These are phyloP conservation scores for Scylla paramamosain DNA, from an alignment of 1,140 invertebrate genomes.

Conservation along the genomic window DNA sequence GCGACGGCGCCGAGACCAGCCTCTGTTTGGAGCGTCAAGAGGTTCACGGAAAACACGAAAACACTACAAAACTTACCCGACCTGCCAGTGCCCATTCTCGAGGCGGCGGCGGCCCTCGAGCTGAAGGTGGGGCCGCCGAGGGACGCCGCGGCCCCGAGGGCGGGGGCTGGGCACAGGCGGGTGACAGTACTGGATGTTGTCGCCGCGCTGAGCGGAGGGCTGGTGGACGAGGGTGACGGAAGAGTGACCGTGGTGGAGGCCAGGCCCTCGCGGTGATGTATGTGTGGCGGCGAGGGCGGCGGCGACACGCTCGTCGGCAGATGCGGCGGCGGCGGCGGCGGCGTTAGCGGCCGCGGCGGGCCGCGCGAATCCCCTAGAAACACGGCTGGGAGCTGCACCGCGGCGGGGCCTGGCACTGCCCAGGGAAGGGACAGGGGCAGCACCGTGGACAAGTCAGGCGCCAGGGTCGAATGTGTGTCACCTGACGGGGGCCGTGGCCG, in stretches of 20 bases:
- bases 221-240: slow-evolving; percentile 28
- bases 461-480: slow-evolving; percentile 56
- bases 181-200: slow-evolving; percentile 49
- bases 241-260: slow-evolving; percentile 40
- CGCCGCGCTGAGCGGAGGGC: slow-evolving; percentile 32
- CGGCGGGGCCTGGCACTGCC: slow-evolving; percentile 62
- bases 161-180: slow-evolving; percentile 57
- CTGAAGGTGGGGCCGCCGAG: slow-evolving; percentile 51
- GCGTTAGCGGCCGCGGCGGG: slow-evolving; percentile 59
- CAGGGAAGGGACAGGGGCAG: slow-evolving; percentile 62
- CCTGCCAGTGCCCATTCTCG: slow-evolving; percentile 68
- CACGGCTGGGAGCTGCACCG: slow-evolving; percentile 63
- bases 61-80: slow-evolving; percentile 57
- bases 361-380: slow-evolving; percentile 62
- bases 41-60: not conserved
- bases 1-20: not conserved
- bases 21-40: not conserved
- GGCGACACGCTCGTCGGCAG: slow-evolving; percentile 37
- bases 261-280: slow-evolving; percentile 49
- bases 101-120: slow-evolving; percentile 31
- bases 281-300: slow-evolving; percentile 47
- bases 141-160: not conserved
- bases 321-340: slow-evolving; percentile 63
- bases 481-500: slow-evolving; percentile 62
- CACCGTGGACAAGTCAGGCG: slow-evolving; percentile 65